Conservation (phyloP, 2,113 vertebrate genomes). For the Hepsetus odoe region DNA sequence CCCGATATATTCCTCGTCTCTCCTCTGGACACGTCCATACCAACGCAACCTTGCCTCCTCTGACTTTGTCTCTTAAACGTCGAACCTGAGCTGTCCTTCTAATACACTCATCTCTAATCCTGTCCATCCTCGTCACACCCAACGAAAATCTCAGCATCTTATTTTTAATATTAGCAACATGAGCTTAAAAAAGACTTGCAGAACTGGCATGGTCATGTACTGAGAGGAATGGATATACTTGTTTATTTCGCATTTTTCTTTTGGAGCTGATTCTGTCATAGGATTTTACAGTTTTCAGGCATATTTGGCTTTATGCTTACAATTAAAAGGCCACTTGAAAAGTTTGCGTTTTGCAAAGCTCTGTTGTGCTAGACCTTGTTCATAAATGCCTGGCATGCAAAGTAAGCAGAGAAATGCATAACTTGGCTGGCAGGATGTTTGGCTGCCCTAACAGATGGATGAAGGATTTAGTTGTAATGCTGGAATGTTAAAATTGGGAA, state of each 20-base stretch:
- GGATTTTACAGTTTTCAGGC: not conserved
- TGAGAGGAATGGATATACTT: too few relatives aligned
- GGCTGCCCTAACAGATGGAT: constrained; percentile 43
- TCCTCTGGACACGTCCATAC: too few relatives aligned
- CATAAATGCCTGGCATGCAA: constrained; percentile 28
- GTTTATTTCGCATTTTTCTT: not conserved
- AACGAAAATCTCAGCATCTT: too few relatives aligned
- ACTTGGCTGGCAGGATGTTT: constrained; percentile 31
- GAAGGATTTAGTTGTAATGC: constrained; percentile 42
- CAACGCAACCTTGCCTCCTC: too few relatives aligned
- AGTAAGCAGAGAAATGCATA: constrained; percentile 28
- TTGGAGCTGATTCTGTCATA: not conserved
- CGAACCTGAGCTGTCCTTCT: too few relatives aligned
- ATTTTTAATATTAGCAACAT: too few relatives aligned
- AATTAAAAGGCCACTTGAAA: constrained; percentile 46
- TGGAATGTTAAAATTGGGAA: constrained; percentile 20
- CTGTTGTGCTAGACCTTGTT: constrained; percentile 26
- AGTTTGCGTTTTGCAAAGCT: constrained; percentile 34
- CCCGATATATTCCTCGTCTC: too few relatives aligned
- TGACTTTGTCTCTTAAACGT: too few relatives aligned
- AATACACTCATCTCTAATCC: too few relatives aligned
- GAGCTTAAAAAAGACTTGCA: too few relatives aligned
- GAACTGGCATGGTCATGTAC: too few relatives aligned
- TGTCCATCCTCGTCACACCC: too few relatives aligned
- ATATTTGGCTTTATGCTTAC: constrained; percentile 27